A percentile compares a stretch with the other conserved stretches of the same genome.
These are phyloP conservation scores for Clarias macrocephalus DNA, from an alignment of 2,113 vertebrate genomes.

Conservation along the genomic window DNA sequence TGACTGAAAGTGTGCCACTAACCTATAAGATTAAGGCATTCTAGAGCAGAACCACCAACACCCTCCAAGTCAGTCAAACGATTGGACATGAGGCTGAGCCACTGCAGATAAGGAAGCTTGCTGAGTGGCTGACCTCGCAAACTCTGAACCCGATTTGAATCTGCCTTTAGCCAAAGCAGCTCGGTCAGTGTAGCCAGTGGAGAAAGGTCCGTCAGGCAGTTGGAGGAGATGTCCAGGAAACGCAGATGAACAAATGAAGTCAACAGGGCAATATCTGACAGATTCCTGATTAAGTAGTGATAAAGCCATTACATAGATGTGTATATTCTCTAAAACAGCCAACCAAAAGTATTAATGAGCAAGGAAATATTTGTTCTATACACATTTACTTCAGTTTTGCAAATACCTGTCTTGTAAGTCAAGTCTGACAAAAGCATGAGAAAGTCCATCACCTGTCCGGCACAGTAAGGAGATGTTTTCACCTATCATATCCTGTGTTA, in stretches of 20 bases:
- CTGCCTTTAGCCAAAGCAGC: conserved; percentile 89
- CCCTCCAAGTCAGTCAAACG: conserved; percentile 73
- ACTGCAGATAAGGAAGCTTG: conserved; percentile 83
- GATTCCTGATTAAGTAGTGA: conserved; percentile 64
- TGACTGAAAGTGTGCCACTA: conserved; percentile 37
- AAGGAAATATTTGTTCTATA: background rate
- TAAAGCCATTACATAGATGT: background rate
- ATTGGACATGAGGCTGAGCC: conserved; percentile 84
- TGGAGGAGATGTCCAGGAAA: conserved; percentile 88
- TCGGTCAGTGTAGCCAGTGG: conserved; percentile 80
- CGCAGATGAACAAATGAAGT: conserved; percentile 81
- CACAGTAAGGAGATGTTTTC: conserved; percentile 83
- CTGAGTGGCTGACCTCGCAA: conserved; percentile 71
- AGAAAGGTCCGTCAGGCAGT: conserved; percentile 81
- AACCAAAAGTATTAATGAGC: background rate
- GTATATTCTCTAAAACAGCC: background rate
- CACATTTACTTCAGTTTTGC: background rate
- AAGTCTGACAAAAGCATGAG: conserved; percentile 84
- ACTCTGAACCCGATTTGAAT: conserved; percentile 74
- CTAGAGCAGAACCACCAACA: conserved; percentile 77
- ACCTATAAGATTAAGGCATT: conserved; percentile 86
- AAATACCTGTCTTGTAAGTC: conserved; percentile 80
- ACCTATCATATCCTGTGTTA: conserved; percentile 76
- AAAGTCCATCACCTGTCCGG: conserved; percentile 80
- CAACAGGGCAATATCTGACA: conserved; percentile 81